Evolutionary conservation across 2,888 invertebrate genomes (phyloP), one percentile per base, ranked within the genome.

Genomic region (Orchesella flavescens): DNA sequence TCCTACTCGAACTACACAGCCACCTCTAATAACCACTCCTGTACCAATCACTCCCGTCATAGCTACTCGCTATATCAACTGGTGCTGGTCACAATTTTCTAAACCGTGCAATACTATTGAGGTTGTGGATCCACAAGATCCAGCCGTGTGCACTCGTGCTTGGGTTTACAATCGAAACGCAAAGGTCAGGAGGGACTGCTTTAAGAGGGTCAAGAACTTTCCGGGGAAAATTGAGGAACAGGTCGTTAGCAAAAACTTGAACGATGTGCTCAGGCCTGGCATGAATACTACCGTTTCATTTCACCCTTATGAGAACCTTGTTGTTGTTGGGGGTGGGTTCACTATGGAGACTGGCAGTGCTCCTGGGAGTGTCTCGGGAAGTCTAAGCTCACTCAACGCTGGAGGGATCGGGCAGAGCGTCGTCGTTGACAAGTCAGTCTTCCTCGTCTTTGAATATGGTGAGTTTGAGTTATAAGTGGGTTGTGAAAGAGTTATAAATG

Each of bases 241-340:
- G 91, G 93, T 94, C 21, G 73, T 82, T 34, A 46, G 55, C 13
- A 82, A 75, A 46, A 65, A 72, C 19, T 19, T 80, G 44, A 12
- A 65, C 12, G 80, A 80, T 44, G 53, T 66, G 10, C 13, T 80
- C 7, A 53, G 69, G 59, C 55, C 55, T 4, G 80, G 80, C 10
- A 17, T n/a, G 15, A 96, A 97, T 17, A 92, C 94, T 86, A 93
- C 95, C 46, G 92, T 97, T 55, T 93, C 93, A 88, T 95, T 98
- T 90, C 95, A 97, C 91, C 97, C 97, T 0, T 97, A 95, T 90
- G 96, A 97, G 90, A 94, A 95, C 87, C 95, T 96, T 90, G 92
- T 96, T 83, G 96, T 95, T 49, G 95, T 97, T 71, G 96, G 96
- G 57, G 95, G 80, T 0, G 55, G 65, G 5, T 72, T 12, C 1